phyloP scores from a whole-genome alignment of 1,140 invertebrate genomes.

The Drosophila virilis region DNA sequence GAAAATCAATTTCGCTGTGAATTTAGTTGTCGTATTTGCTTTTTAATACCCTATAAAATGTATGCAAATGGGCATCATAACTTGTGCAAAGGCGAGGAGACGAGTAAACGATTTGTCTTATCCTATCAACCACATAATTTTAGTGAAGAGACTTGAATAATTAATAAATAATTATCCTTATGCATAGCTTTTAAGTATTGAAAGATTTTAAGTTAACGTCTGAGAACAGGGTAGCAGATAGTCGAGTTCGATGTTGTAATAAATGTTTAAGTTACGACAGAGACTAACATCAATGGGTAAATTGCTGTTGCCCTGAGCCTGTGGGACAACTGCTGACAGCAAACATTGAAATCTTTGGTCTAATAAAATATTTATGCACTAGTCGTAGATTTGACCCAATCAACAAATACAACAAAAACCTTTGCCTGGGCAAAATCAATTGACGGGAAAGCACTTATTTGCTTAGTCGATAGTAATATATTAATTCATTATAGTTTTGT shows the following conservation, averaged over 20 bases:
- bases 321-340: conserved; percentile 35
- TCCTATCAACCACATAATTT: not conserved
- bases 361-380: conserved; percentile 37
- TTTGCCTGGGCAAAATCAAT: not conserved
- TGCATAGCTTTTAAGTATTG: no score
- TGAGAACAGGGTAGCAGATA: not conserved
- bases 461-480: not conserved
- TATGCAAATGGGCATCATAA: not conserved
- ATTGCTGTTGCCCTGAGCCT: conserved; percentile 18
- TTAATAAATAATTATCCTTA: no score
- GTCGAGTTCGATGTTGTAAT: not conserved
- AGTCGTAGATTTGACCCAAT: conserved; percentile 6
- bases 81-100: not conserved
- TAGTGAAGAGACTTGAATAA: no score
- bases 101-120: not conserved
- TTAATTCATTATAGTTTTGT: not conserved
- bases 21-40: conserved; percentile 34
- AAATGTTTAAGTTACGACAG: conserved; percentile 19
- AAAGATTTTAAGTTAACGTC: no score
- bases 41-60: conserved; percentile 16
- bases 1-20: conserved; percentile 46
- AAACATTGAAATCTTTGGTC: conserved; percentile 23
- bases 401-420: conserved; percentile 12
- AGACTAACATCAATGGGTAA: conserved; percentile 27
- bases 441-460: conserved; percentile 1